Evolutionary conservation across 2,888 invertebrate genomes (phyloP).

Genomic region (Aphidoletes aphidimyza): DNA sequence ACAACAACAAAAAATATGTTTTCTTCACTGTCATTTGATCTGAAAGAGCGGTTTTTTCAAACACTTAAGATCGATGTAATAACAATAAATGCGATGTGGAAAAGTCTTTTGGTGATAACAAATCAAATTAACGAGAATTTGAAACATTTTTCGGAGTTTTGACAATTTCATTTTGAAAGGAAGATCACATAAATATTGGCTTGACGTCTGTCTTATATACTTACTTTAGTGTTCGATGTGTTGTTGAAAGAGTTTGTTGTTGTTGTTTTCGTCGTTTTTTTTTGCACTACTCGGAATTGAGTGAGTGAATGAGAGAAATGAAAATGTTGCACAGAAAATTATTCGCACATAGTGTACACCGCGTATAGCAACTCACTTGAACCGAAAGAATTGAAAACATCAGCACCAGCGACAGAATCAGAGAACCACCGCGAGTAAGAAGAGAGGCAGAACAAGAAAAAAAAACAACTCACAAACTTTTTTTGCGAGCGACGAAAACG

Average conservation of each 20-base stretch:
- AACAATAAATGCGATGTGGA: not conserved
- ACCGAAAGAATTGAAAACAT: not conserved
- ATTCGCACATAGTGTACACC: not conserved
- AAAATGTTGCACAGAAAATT: slow-evolving; percentile 11
- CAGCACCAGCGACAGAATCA: not conserved
- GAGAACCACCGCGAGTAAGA: not conserved
- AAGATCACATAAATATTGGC: slow-evolving; percentile 20
- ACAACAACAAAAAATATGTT: too few species aligned
- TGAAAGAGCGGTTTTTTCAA: too few species aligned
- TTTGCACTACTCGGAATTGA: not conserved
- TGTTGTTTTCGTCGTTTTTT: not conserved
- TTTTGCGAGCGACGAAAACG: too few species aligned
- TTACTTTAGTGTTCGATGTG: not conserved
- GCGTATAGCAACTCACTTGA: slow-evolving; percentile 11
- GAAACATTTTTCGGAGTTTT: not conserved
- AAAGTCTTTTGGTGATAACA: too few species aligned
- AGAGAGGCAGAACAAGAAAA: not conserved
- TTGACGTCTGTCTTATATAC: slow-evolving; percentile 3
- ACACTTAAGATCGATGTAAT: not conserved
- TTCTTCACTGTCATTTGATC: too few species aligned
- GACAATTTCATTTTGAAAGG: not conserved
- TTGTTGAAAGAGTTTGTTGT: too few species aligned
- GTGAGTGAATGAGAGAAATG: too few species aligned
- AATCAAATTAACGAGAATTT: not conserved
- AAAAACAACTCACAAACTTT: not conserved